Percentiles rank a stretch among this genome's conserved stretches.
phyloP scores from a whole-genome alignment of 2,113 vertebrate species.

The Mellivora capensis region DNA sequence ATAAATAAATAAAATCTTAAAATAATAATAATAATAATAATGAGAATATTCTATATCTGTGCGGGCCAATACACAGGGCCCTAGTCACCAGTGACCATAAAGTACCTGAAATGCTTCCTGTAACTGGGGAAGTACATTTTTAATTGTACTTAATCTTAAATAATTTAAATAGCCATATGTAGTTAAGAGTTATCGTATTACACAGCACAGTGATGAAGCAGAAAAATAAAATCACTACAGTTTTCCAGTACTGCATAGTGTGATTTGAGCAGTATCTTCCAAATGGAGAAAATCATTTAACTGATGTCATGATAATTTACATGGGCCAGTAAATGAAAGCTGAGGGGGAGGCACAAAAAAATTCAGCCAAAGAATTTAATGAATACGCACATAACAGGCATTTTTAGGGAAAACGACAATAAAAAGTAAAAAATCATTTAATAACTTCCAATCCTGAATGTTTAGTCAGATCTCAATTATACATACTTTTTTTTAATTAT shows the following conservation, averaged over 20 bases:
- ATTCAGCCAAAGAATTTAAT: slow-evolving; percentile 7
- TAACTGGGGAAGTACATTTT: background rate
- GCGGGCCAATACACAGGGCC: background rate
- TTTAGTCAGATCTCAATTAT: slow-evolving; percentile 1
- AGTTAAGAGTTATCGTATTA: background rate
- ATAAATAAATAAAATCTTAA: too few relatives aligned
- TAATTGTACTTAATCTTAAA: slow-evolving; percentile 27
- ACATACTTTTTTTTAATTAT: background rate
- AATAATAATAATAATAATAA: background rate
- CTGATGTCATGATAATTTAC: background rate
- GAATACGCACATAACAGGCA: background rate
- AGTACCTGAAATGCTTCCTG: background rate
- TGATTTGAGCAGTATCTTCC: background rate
- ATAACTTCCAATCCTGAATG: background rate
- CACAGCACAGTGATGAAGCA: background rate
- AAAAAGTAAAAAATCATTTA: background rate
- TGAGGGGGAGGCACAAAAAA: background rate
- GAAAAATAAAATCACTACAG: background rate
- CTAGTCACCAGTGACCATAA: background rate
- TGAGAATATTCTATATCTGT: background rate
- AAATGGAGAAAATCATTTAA: slow-evolving; percentile 13
- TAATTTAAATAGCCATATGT: background rate
- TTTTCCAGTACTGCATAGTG: background rate
- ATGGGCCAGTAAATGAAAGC: slow-evolving; percentile 18
- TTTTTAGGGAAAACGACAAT: background rate